Percentiles rank a stretch among this genome's conserved stretches.
These are phyloP conservation scores for Cepaea nemoralis DNA, from an alignment of 1,140 invertebrate genomes.

Conservation along the genomic window DNA sequence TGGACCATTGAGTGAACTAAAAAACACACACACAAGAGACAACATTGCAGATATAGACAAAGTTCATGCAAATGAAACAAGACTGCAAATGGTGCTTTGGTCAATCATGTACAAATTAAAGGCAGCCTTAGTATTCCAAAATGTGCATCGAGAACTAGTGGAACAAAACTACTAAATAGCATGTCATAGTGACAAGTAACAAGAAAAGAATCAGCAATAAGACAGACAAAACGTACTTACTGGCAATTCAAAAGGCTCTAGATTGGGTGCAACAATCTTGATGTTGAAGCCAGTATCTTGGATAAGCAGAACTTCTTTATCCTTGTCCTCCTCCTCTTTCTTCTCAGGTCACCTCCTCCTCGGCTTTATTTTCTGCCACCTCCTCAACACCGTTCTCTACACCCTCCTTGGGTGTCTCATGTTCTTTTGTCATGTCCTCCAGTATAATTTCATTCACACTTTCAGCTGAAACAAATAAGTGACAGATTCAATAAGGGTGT, in stretches of 20 bases:
- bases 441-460: not conserved
- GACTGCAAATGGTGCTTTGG: no score
- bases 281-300: constrained; percentile 94
- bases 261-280: constrained; percentile 88
- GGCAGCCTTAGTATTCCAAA: no score
- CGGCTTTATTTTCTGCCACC: not conserved
- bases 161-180: no score
- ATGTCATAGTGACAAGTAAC: no score
- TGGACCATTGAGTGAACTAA: no score
- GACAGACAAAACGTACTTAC: constrained; percentile 70
- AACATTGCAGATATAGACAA: no score
- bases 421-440: constrained; percentile 6
- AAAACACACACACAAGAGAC: no score
- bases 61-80: no score
- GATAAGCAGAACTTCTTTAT: constrained; percentile 82
- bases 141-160: no score
- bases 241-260: constrained; percentile 90
- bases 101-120: no score
- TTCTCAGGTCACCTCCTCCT: constrained; percentile 1
- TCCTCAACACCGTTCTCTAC: not conserved
- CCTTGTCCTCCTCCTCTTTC: constrained; percentile 46
- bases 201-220: no score
- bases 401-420: not conserved
- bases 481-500: not conserved
- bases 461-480: not conserved